Evolutionary conservation across 1,140 invertebrate species (phyloP).

Genomic region (Leptoteleia sp.): DNA sequence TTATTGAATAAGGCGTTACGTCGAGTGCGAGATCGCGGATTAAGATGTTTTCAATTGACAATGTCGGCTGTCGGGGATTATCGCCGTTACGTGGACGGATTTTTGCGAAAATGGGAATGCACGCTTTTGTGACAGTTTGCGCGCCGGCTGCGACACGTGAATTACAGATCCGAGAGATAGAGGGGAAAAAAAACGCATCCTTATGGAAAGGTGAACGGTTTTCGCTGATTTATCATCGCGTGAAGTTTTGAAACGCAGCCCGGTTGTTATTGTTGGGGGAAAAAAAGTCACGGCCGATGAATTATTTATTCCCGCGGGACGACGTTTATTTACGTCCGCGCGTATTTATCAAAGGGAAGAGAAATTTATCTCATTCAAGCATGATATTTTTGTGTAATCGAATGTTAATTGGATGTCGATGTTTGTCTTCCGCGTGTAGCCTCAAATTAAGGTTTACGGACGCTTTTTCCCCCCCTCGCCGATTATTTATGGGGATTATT

Average conservation of each 20-base stretch:
- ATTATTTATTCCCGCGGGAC: conserved; percentile 29
- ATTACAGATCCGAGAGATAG: no score
- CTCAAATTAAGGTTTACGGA: background rate
- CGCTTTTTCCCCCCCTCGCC: no score
- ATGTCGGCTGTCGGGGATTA: background rate
- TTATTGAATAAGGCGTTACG: conserved; percentile 46
- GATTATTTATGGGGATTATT: background rate
- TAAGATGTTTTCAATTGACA: conserved; percentile 48
- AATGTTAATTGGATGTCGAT: conserved; percentile 20
- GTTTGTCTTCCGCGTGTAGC: conserved; percentile 19
- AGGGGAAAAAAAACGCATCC: background rate
- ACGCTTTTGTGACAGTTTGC: background rate
- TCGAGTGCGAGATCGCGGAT: conserved; percentile 30
- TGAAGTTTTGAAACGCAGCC: conserved; percentile 3
- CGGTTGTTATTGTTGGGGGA: no score
- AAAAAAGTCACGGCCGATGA: background rate
- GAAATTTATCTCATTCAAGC: conserved; percentile 38
- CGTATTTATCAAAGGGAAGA: conserved; percentile 16
- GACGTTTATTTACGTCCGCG: conserved; percentile 24
- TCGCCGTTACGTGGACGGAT: conserved; percentile 1
- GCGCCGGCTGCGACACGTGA: no score
- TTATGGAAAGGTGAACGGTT: conserved; percentile 18
- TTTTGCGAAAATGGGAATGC: conserved; percentile 5
- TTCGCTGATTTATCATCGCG: conserved; percentile 28
- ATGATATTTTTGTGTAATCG: conserved; percentile 41